Percentiles rank a stretch among this genome's conserved stretches.
Conservation (phyloP, 2,797 vertebrate genomes). For the Chrysocyon brachyurus region DNA sequence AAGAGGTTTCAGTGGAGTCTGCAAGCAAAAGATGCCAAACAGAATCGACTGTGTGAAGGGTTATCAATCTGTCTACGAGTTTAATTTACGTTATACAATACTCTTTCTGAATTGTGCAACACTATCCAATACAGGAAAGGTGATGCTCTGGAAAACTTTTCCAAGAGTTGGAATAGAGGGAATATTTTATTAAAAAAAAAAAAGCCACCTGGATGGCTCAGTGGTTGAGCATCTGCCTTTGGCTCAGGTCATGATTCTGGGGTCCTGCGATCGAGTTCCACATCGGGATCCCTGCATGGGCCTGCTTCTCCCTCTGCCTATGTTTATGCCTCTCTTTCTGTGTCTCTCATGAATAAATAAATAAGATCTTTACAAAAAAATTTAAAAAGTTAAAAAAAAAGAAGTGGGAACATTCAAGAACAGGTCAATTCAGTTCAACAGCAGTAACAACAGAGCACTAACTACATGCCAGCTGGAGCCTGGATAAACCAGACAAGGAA, state of each 20-base stretch:
- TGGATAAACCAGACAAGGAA: accelerated
- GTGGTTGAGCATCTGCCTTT: too few relatives aligned
- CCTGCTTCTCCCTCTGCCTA: too few relatives aligned
- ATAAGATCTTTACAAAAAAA: too few relatives aligned
- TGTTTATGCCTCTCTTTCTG: too few relatives aligned
- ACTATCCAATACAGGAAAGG: too few relatives aligned
- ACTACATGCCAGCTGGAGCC: not conserved
- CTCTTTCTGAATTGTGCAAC: too few relatives aligned
- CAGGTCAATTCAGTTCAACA: not conserved
- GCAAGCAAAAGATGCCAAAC: not conserved
- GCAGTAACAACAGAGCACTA: not conserved
- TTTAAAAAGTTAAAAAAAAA: not conserved
- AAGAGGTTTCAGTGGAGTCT: not conserved
- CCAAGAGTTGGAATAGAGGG: not conserved
- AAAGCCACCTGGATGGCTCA: not conserved
- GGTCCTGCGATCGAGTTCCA: too few relatives aligned
- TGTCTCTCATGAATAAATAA: too few relatives aligned
- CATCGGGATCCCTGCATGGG: too few relatives aligned
- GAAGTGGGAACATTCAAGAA: not conserved
- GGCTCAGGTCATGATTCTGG: too few relatives aligned
- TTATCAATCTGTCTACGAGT: accelerated
- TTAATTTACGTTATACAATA: not conserved
- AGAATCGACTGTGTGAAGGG: accelerated
- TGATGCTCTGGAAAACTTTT: too few relatives aligned
- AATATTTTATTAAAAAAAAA: not conserved